Evolutionary conservation across 2,888 invertebrate genomes (phyloP).

Genomic region (Ommatoiulus sabulosus): DNA sequence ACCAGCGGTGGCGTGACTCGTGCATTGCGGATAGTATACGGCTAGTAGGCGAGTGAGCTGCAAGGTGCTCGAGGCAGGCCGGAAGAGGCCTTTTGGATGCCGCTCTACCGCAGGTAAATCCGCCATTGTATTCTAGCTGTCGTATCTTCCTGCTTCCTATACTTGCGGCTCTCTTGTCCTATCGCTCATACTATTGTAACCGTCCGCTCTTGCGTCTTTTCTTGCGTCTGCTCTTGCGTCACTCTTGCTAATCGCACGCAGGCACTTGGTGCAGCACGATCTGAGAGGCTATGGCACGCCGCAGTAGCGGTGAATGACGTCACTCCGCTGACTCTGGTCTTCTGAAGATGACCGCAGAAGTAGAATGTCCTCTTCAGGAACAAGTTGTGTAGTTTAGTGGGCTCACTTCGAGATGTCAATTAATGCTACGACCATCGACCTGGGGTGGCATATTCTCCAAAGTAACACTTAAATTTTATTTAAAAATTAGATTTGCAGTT

Average conservation of each 20-base stretch:
- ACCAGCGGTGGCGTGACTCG: background rate
- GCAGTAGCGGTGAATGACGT: too few relatives aligned
- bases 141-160: conserved; percentile 19
- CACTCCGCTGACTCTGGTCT: background rate
- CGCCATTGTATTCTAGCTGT: conserved; percentile 7
- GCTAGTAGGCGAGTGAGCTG: background rate
- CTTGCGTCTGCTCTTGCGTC: background rate
- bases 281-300: too few relatives aligned
- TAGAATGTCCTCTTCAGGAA: too few relatives aligned
- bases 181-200: background rate
- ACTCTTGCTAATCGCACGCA: background rate
- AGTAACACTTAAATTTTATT: too few relatives aligned
- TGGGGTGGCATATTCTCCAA: too few relatives aligned
- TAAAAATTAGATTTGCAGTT: too few relatives aligned
- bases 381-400: too few relatives aligned
- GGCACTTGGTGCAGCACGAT: too few relatives aligned
- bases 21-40: background rate
- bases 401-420: too few relatives aligned
- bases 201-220: background rate
- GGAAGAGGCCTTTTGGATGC: background rate
- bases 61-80: background rate
- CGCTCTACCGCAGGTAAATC: background rate
- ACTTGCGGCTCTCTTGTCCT: conserved; percentile 9
- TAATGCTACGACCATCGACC: too few relatives aligned
- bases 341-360: background rate